Percentiles rank a stretch among this genome's conserved stretches.
Conservation (phyloP, 2,888 invertebrate species). For the Calliphora vomitoria region DNA sequence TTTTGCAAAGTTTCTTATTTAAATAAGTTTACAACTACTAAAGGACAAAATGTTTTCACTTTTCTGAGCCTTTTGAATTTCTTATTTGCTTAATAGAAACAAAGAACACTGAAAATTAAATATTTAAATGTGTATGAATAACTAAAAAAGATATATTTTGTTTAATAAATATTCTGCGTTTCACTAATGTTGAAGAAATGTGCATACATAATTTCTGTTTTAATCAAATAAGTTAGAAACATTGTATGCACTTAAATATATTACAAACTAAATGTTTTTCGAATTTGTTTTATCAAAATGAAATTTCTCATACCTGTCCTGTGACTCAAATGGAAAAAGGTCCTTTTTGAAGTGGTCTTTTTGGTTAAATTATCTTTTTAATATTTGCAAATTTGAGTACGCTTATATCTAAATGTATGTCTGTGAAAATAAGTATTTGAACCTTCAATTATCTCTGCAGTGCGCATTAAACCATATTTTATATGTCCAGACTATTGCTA, state of each 20-base stretch:
- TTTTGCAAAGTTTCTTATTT: too few species aligned
- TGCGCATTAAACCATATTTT: neutral
- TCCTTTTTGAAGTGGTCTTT: too few species aligned
- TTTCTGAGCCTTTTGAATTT: too few species aligned
- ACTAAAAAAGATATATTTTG: neutral
- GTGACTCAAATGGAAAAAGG: too few species aligned
- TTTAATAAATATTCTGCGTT: neutral
- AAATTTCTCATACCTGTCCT: too few species aligned
- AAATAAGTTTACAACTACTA: too few species aligned
- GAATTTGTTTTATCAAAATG: too few species aligned
- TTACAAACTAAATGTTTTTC: too few species aligned
- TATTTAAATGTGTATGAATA: neutral
- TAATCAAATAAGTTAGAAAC: neutral
- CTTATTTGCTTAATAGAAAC: neutral
- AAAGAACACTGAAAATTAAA: neutral
- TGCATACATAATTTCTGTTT: neutral
- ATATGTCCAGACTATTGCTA: neutral
- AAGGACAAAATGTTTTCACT: too few species aligned
- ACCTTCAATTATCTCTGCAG: neutral
- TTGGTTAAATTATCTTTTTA: too few species aligned
- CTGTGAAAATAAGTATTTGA: neutral
- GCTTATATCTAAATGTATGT: too few species aligned
- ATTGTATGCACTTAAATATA: too few species aligned
- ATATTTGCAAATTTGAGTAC: neutral
- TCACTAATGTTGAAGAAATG: neutral